These are phyloP conservation scores for Latrodectus elegans DNA, from an alignment of 2,888 invertebrate genomes.

Conservation along the genomic window DNA sequence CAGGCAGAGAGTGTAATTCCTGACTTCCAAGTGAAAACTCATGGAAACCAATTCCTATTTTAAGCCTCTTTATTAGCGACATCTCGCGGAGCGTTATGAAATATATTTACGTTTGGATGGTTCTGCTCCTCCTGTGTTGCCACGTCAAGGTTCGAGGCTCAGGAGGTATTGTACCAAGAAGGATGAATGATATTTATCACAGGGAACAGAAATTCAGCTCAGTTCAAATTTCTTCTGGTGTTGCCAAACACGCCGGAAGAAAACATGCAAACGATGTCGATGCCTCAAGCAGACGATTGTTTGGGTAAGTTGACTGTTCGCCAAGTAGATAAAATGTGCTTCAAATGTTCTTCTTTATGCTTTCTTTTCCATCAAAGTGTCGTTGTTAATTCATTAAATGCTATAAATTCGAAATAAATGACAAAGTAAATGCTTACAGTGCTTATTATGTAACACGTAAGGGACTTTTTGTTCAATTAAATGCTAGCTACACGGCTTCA, in stretches of 20 bases:
- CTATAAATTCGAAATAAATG: too few relatives aligned
- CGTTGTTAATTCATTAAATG: too few relatives aligned
- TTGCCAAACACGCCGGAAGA: constrained; percentile 50
- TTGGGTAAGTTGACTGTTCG: constrained; percentile 35
- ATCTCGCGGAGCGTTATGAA: constrained; percentile 36
- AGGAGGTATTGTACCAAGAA: constrained; percentile 32
- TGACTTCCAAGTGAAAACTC: neutral
- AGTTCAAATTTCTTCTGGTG: constrained; percentile 11
- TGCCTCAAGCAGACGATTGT: constrained; percentile 45
- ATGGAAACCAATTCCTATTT: neutral
- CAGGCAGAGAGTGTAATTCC: neutral
- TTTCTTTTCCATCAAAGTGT: neutral
- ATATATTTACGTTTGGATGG: constrained; percentile 42
- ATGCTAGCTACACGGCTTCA: too few relatives aligned
- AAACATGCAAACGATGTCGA: constrained; percentile 26
- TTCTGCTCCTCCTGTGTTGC: constrained; percentile 11
- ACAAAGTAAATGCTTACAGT: too few relatives aligned
- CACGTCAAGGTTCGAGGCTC: constrained; percentile 22
- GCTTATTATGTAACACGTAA: too few relatives aligned
- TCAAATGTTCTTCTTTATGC: neutral
- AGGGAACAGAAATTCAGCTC: constrained; percentile 19
- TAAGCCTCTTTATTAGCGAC: neutral
- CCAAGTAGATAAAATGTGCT: neutral
- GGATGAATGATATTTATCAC: constrained; percentile 28
- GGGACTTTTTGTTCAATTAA: too few relatives aligned